A percentile compares a stretch with the other conserved stretches of the same genome.
These are phyloP conservation scores for Empidonax traillii DNA, from an alignment of 2,113 vertebrate species.

Conservation along the genomic window DNA sequence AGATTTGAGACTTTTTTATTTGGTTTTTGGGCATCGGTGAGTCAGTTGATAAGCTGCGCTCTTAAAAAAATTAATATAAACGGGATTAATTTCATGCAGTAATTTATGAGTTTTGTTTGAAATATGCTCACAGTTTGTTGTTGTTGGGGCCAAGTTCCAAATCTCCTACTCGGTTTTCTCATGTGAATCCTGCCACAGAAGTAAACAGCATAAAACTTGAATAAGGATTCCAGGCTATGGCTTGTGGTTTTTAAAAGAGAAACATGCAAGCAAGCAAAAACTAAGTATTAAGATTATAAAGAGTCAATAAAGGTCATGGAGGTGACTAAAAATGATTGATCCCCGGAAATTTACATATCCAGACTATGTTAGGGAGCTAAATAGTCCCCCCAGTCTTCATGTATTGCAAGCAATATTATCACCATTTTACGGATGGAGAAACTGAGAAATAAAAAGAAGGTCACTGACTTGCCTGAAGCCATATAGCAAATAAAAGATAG, in stretches of 20 bases:
- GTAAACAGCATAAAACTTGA: background rate
- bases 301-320: background rate
- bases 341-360: background rate
- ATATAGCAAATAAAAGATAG: slow-evolving; percentile 67
- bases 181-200: background rate
- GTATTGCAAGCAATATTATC: slow-evolving; percentile 43
- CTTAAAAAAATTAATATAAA: background rate
- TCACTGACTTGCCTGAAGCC: slow-evolving; percentile 65
- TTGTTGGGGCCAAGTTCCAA: background rate
- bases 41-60: background rate
- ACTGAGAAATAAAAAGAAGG: slow-evolving; percentile 68
- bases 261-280: background rate
- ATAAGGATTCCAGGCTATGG: background rate
- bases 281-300: background rate
- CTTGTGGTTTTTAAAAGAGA: background rate
- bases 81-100: background rate
- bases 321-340: background rate
- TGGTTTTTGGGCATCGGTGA: background rate
- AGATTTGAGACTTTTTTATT: background rate
- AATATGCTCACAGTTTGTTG: background rate
- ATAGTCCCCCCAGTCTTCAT: background rate
- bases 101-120: background rate
- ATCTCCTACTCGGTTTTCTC: background rate
- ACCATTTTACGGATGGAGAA: slow-evolving; percentile 61
- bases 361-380: background rate